Evolutionary conservation across 2,888 invertebrate genomes (phyloP), one percentile per base, ranked within the genome.

Genomic region (Sepiola atlantica): DNA sequence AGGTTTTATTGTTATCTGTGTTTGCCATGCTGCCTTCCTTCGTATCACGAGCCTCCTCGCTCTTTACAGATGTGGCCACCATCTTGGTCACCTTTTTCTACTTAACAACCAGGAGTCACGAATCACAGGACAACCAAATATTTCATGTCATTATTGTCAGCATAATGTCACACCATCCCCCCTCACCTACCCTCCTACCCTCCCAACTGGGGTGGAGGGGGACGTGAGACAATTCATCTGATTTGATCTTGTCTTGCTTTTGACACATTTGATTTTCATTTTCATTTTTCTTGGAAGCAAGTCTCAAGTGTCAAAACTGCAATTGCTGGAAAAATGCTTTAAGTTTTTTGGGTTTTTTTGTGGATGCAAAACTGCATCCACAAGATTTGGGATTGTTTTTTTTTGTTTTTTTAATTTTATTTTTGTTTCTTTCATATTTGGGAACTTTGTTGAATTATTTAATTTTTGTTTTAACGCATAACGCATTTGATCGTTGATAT

Each of bases 41-140:
- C 45, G 8, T n/a, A n/a, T 77, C 77, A 77, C 77, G 32, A 32
- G 77, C 77, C 77, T 77, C 77, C 77, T 77, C n/a, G 77, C 77
- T n/a, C 28, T 77, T 14, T 32, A 32, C 77, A 77, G 77, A 77
- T 61, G 21, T 24, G 24, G 28, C 32, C n/a, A 77, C 77, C n/a
- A 77, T 32, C n/a, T n/a, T 32, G 77, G 32, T n/a, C 77, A 77
- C 92, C 55, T 92, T 55, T 92, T 45, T 35, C 91, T 32, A 54
- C 55, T 92, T 54, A 55, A 55, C 92, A 92, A 45, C 92, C 92
- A 92, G 92, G 92, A 54, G 55, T 92, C 92, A 92, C 92, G 55
- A 54, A 92, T 55, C 92, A 92, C 92, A 92, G 54, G 92, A 35
- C 92, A 92, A 45, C 32, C 54, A 45, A 77, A 90, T 92, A n/a